Base-by-base conservation (phyloP, 2,113 vertebrate genomes). In the Hymenochirus boettgeri region DNA sequence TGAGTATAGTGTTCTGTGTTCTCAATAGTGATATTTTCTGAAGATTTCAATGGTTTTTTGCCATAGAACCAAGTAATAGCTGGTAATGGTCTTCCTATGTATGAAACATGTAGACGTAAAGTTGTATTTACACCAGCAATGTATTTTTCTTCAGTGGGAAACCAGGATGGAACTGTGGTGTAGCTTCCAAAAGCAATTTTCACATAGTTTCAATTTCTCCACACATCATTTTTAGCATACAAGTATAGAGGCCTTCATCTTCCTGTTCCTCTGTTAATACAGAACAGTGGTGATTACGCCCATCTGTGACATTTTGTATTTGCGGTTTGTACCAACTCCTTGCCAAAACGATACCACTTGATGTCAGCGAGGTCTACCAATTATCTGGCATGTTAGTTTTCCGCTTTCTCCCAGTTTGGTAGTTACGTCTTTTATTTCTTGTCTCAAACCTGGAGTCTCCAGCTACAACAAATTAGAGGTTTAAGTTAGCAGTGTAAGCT, bases 291-390 rank as follows among this genome's bases (percentile, higher is more conserved):
- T 97, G 93, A 73, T 91, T 98, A 70, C 96, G 94, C 39, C 96
- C 96, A 22, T 99, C 96, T 15, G 96, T 97, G 91, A 97, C 88
- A 95, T 95, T 78, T 94, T 92, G 53, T 95, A 96, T 79, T 99
- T 99, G 62, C 88, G 87, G n/a, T 94, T 77, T 96, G 94, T 5
- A 89, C 62, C 15, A 99, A 76, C 79, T 99, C 96, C 75, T 92
- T 97, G 73, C 92, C 90, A 0, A 86, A 89, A 55, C 91, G 91
- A 75, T 92, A 98, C 96, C 96, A 99, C 80, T 93, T 97, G 64
- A 99, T 97, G 50, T 97, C 92, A 62, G 96, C 96, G 80, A 59
- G 96, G 96, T 79, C 94, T 91, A 62, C 96, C 96, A 58, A 97
- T 82, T 59, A 98, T 97, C 83, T 99, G 96, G 82, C 96, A 98